phyloP scores from a whole-genome alignment of 1,140 invertebrate species.

The Caenorhabditis brenneri region DNA sequence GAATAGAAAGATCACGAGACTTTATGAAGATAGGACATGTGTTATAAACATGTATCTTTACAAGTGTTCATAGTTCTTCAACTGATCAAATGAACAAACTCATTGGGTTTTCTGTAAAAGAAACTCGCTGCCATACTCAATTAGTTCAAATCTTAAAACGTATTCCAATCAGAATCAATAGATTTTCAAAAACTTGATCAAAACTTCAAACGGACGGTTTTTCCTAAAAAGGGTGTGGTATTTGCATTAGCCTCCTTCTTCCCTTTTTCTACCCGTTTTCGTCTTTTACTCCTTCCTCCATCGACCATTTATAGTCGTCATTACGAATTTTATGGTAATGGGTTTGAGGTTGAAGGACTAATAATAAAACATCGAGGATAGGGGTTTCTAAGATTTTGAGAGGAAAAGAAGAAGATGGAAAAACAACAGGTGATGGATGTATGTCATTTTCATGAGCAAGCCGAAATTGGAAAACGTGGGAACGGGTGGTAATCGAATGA shows the following conservation, averaged over 20 bases:
- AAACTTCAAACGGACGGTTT: not conserved
- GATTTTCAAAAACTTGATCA: no score
- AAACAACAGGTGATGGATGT: not conserved
- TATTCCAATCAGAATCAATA: no score
- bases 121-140: no score
- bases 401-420: not conserved
- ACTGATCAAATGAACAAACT: no score
- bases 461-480: no score
- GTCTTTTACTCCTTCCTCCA: not conserved
- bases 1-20: not conserved
- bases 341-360: conserved; percentile 14
- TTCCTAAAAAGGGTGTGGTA: conserved; percentile 20
- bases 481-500: no score
- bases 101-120: no score
- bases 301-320: conserved; percentile 33
- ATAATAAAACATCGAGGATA: not conserved
- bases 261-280: not conserved
- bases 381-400: not conserved
- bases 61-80: not conserved
- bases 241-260: not conserved
- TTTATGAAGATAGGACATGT: not conserved
- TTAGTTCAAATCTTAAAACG: no score
- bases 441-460: no score
- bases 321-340: conserved; percentile 26
- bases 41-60: not conserved